Percentiles rank a stretch among this genome's conserved stretches.
Conservation (phyloP, 2,797 vertebrate genomes). For the Leptodactylus fallax region DNA sequence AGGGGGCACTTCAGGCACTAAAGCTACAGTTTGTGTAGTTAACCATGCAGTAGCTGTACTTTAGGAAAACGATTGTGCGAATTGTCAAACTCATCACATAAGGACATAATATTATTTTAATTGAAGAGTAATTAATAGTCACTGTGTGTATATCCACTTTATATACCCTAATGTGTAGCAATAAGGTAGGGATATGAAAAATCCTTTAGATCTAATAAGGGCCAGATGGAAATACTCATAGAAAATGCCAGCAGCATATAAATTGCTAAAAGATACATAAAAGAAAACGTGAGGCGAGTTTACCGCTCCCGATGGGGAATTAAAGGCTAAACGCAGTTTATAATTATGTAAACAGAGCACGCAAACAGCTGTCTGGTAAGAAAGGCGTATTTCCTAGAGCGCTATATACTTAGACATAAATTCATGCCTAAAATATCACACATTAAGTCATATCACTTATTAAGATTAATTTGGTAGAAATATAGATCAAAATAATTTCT, state of each 20-base stretch:
- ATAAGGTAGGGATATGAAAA: not conserved
- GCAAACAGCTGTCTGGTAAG: not conserved
- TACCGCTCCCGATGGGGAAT: not conserved
- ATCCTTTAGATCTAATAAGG: not conserved
- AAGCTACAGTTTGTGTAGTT: too few species aligned
- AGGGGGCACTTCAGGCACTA: too few species aligned
- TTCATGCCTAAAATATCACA: not conserved
- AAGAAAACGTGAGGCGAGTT: not conserved
- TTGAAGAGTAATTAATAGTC: too few species aligned
- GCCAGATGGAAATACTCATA: not conserved
- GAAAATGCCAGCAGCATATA: slow-evolving; percentile 13
- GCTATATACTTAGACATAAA: not conserved
- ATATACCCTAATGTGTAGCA: not conserved
- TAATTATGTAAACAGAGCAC: not conserved
- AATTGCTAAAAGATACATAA: not conserved
- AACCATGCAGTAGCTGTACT: not conserved
- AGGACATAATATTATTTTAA: not conserved
- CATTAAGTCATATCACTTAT: too few species aligned
- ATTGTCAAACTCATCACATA: not conserved
- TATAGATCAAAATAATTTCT: not conserved
- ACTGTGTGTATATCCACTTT: not conserved
- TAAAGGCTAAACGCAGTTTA: slow-evolving; percentile 1
- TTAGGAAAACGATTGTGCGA: not conserved
- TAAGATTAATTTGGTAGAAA: not conserved
- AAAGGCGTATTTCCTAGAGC: not conserved